Evolutionary conservation across 2,113 vertebrate species (phyloP), one percentile per base, ranked within the genome.

Genomic region (Onychorhynchus coronatus): DNA sequence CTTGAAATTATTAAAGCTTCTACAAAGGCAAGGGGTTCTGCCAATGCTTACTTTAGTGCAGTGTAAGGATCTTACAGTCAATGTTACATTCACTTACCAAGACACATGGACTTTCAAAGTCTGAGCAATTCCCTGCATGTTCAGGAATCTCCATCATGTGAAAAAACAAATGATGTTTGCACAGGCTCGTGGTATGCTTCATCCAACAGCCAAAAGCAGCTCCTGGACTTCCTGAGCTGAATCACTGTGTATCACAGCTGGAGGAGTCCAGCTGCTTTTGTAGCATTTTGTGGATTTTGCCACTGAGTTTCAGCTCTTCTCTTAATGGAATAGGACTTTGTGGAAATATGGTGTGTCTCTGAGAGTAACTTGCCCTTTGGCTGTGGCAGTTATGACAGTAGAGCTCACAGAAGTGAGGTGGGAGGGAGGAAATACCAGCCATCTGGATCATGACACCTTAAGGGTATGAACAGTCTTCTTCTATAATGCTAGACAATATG

Each of bases 271-370:
- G 23, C 28, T 47, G 58, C 44, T 71, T 80, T 41, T 25, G 15
- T 13, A 75, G 33, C 10, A 39, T 44, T 91, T 90, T 77, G 16
- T 70, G 35, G 42, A 46, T 86, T 94, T 89, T 89, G 52, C 44
- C 49, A 53, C 55, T 7, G 37, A 56, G 23, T 61, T 85, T 56
- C 55, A 82, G 44, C 19, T 75, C 20, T 66, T 88, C 33, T 83
- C 11, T 33, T 56, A 56, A 61, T 37, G 25, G n/a, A 91, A 58
- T 18, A 66, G 8, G 33, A 85, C 44, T 19, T 58, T 62, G 37
- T 67, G 78, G n/a, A 73, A 92, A 35, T 37, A 35, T 22, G 23
- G 33, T 21, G 27, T 41, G 33, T 52, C 27, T 41, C 31, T 44
- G 49, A 52, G 39, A 85, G 35, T 52, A 73, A 73, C n/a, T 79